phyloP scores from a whole-genome alignment of 2,888 invertebrate species.

The Aleiodes leptofemur region DNA sequence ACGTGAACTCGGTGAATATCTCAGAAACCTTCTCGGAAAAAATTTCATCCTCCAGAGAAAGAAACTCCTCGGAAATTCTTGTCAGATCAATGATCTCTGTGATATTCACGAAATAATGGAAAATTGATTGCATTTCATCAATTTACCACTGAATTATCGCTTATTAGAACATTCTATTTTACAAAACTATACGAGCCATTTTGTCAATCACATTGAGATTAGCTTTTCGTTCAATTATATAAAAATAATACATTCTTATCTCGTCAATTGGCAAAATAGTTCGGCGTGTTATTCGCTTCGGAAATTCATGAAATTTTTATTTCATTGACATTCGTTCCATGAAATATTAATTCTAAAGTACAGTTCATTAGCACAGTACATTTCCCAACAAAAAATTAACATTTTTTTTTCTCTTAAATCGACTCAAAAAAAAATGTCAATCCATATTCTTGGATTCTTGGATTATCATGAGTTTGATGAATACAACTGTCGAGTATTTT shows the following conservation, averaged over 20 bases:
- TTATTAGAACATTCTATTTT: slow-evolving; percentile 54
- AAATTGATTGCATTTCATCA: too few relatives aligned
- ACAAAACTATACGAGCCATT: slow-evolving; percentile 61
- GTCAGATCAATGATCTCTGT: too few relatives aligned
- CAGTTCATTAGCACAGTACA: slow-evolving; percentile 23
- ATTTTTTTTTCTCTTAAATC: slow-evolving; percentile 22
- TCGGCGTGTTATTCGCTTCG: slow-evolving; percentile 36
- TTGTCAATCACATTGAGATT: slow-evolving; percentile 61
- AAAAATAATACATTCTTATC: slow-evolving; percentile 71
- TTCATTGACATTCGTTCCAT: not conserved
- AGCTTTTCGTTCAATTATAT: slow-evolving; percentile 64
- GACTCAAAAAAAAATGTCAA: slow-evolving; percentile 1
- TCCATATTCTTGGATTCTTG: not conserved
- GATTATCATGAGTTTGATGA: slow-evolving; percentile 4
- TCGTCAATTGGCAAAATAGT: slow-evolving; percentile 59
- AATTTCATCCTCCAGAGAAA: too few relatives aligned
- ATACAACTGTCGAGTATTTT: slow-evolving; percentile 35
- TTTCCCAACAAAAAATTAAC: slow-evolving; percentile 10
- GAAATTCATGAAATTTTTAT: slow-evolving; percentile 13
- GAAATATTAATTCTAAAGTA: slow-evolving; percentile 19
- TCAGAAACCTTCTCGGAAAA: too few relatives aligned
- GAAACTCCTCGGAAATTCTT: too few relatives aligned
- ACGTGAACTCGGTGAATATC: slow-evolving; percentile 49
- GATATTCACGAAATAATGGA: too few relatives aligned
- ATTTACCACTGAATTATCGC: slow-evolving; percentile 32